Evolutionary conservation across 2,797 vertebrate species (phyloP).

Genomic region (Ispidina lecontei): DNA sequence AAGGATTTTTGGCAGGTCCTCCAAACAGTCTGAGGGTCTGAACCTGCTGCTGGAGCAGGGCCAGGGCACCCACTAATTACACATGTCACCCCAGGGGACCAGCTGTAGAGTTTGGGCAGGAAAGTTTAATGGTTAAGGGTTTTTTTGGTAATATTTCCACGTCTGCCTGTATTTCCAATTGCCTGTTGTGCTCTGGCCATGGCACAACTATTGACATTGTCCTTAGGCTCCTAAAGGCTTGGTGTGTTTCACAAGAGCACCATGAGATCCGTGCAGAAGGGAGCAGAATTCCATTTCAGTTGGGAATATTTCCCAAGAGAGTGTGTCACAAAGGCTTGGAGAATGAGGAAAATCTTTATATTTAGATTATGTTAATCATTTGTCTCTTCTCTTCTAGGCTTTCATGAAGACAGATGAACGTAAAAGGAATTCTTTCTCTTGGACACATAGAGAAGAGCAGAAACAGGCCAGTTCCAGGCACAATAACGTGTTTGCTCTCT

Average conservation of each 20-base stretch:
- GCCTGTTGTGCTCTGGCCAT: neutral
- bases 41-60: neutral
- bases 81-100: no score
- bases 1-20: neutral
- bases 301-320: constrained; percentile 36
- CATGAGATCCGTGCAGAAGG: neutral
- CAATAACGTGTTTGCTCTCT: neutral
- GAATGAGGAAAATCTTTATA: constrained; percentile 23
- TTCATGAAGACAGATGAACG: constrained; percentile 2
- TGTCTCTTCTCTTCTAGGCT: constrained; percentile 17
- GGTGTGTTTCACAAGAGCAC: neutral
- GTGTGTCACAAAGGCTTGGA: neutral
- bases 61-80: accelerated
- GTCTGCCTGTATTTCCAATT: neutral
- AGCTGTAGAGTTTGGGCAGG: neutral
- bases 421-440: neutral
- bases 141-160: neutral
- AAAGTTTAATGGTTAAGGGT: neutral
- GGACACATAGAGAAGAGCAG: neutral
- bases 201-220: accelerated
- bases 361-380: constrained; percentile 47
- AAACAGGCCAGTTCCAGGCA: neutral
- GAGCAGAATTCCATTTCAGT: neutral
- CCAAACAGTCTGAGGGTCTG: neutral
- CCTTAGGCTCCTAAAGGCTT: neutral